Evolutionary conservation across 2,888 invertebrate genomes (phyloP).

Genomic region (Disparrhopalites patrizii): DNA sequence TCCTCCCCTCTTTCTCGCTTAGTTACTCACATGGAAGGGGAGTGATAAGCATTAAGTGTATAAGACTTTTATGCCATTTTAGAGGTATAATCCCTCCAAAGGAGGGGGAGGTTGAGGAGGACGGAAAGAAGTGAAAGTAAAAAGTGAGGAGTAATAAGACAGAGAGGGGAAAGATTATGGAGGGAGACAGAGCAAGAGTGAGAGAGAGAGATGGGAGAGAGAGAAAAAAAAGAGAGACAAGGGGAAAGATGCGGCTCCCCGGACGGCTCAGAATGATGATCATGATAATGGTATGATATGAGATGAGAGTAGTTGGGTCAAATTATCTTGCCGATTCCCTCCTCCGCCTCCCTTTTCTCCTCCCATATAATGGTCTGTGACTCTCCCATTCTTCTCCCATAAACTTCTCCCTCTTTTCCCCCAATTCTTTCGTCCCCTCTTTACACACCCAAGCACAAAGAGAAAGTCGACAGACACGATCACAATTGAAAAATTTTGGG

Average conservation of each 20-base stretch:
- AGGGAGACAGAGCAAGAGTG: neutral
- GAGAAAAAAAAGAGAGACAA: constrained; percentile 2
- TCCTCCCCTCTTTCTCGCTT: neutral
- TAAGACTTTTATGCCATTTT: too few relatives aligned
- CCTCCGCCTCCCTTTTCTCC: neutral
- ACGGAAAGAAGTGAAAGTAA: too few relatives aligned
- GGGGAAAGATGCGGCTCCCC: constrained; percentile 3
- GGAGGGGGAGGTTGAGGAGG: too few relatives aligned
- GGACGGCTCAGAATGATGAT: constrained; percentile 13
- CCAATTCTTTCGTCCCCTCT: neutral
- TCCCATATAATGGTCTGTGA: constrained; percentile 9
- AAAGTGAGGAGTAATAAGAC: too few relatives aligned
- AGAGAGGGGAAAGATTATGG: too few relatives aligned
- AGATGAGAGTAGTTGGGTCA: constrained; percentile 26
- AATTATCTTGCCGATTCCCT: constrained; percentile 33
- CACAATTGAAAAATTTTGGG: neutral
- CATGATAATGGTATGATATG: constrained; percentile 17
- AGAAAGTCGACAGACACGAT: neutral
- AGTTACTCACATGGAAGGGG: neutral
- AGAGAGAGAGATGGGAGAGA: neutral
- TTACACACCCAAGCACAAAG: neutral
- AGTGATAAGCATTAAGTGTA: too few relatives aligned
- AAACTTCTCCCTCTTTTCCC: neutral
- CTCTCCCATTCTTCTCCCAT: constrained; percentile 1
- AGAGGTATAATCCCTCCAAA: too few relatives aligned